phyloP scores from a whole-genome alignment of 2,888 invertebrate species.

The Bruchidius siliquastri region DNA sequence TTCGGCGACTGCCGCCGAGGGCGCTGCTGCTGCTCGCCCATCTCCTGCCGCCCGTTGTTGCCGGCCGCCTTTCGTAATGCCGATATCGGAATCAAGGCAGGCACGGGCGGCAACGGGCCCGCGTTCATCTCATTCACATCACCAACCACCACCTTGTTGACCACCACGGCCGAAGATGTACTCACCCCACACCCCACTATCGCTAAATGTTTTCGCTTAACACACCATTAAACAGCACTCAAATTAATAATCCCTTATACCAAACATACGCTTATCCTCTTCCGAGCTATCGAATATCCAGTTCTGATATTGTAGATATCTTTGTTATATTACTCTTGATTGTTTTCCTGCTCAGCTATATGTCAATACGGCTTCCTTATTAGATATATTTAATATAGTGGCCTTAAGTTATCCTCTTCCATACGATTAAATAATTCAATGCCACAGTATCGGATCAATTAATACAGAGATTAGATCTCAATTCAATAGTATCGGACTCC shows the following conservation, averaged over 20 bases:
- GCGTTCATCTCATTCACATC: constrained; percentile 40
- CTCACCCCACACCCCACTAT: neutral
- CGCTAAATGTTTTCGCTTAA: neutral
- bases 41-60: constrained; percentile 46
- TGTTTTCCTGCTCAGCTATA: neutral
- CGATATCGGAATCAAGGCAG: constrained; percentile 47
- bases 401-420: neutral
- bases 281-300: neutral
- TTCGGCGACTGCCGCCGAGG: constrained; percentile 45
- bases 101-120: constrained; percentile 47
- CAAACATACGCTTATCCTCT: neutral
- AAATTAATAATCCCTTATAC: neutral
- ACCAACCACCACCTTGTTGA: neutral
- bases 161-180: neutral
- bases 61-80: constrained; percentile 37
- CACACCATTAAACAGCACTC: neutral
- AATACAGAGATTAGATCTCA: too few species aligned
- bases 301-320: neutral
- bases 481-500: too few species aligned
- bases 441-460: too few species aligned
- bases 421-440: neutral
- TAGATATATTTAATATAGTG: neutral
- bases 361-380: neutral
- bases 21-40: constrained; percentile 34
- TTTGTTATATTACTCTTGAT: neutral